Evolutionary conservation across 2,797 vertebrate species (phyloP).

Genomic region (Distichodus sexfasciatus): DNA sequence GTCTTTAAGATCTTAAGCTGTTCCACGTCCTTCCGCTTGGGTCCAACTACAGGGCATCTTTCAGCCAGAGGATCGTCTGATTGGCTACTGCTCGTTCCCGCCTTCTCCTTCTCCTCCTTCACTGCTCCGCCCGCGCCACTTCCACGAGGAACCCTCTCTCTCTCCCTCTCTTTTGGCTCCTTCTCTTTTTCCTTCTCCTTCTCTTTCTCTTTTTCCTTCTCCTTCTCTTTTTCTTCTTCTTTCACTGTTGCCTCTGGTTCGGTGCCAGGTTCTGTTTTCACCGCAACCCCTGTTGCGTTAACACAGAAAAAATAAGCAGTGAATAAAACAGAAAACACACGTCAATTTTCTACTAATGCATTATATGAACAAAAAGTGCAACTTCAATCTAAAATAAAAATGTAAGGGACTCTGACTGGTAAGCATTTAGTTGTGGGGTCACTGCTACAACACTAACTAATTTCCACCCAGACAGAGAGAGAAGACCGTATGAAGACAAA

Average conservation of each 20-base stretch:
- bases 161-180: slow-evolving; percentile 76
- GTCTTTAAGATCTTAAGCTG: slow-evolving; percentile 86
- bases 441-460: neutral
- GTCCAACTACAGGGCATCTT: slow-evolving; percentile 72
- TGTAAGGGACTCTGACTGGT: no score
- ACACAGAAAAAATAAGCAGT: no score
- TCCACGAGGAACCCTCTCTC: slow-evolving; percentile 64
- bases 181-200: slow-evolving; percentile 72
- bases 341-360: no score
- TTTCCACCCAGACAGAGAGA: no score
- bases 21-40: slow-evolving; percentile 93
- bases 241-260: slow-evolving; percentile 81
- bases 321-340: no score
- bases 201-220: slow-evolving; percentile 77
- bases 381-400: no score
- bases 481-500: no score
- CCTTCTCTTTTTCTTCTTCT: slow-evolving; percentile 84
- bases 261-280: slow-evolving; percentile 69
- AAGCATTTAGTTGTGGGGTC: neutral
- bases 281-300: slow-evolving; percentile 59
- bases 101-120: slow-evolving; percentile 76
- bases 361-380: no score
- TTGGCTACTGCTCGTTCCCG: slow-evolving; percentile 67
- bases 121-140: slow-evolving; percentile 56
- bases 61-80: slow-evolving; percentile 67